Evolutionary conservation across 2,888 invertebrate genomes (phyloP), one percentile per base, ranked within the genome.

Genomic region (Acronicta psi): DNA sequence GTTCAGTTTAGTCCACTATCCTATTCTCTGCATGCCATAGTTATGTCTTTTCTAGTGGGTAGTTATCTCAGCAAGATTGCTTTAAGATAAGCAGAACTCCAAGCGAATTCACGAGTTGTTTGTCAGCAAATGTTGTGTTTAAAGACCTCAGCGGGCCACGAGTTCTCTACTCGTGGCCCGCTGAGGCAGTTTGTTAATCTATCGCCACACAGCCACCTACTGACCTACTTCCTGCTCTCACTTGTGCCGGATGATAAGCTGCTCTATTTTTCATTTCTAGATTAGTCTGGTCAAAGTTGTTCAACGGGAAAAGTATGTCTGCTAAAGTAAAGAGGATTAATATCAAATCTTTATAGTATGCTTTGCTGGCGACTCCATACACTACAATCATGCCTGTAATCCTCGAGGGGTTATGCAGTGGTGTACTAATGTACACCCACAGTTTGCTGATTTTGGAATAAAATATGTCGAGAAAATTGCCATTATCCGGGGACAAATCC

Each of bases 131-230:
- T 67, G 68, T 70, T 68, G 58, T 49, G 59, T 53, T 71, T 71
- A 53, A 64, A 60, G 43, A 70, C 54, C 58, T 62, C 53, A 37
- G 67, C 58, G 45, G 53, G 52, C 50, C 47, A 54, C 55, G 59
- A 60, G 72, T 49, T n/a, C n/a, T n/a, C n/a, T n/a, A n/a, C n/a
- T n/a, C n/a, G n/a, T n/a, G n/a, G n/a, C n/a, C n/a, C n/a, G n/a
- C n/a, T 38, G 68, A 67, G 63, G 54, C 59, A 64, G 71, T 75
- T 75, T 68, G 57, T 75, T 73, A 73, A 73, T 75, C 75, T 72
- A 75, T 75, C 51, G 72, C 75, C 64, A 68, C 73, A 75, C 60
- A 65, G 60, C 45, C 73, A 59, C 73, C 73, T 62, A 73, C 59
- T 73, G 62, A 73, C 73, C 73, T 52, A 75, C 53, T 72, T 73